Evolutionary conservation across 2,113 vertebrate species (phyloP).

Genomic region (Nothobranchius furzeri): DNA sequence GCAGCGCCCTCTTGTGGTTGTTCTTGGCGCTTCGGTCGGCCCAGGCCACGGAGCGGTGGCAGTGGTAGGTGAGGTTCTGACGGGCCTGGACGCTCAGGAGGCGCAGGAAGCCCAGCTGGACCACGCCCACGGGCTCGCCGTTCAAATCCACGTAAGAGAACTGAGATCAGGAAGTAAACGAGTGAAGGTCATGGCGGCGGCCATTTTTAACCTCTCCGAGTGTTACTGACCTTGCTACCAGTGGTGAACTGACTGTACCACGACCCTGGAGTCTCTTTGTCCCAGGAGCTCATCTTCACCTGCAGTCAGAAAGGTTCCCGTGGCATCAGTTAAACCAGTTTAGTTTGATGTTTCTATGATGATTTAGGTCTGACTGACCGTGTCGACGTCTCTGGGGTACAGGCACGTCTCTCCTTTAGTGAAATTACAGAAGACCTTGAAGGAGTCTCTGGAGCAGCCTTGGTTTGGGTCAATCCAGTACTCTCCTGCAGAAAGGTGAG

Average conservation of each 20-base stretch:
- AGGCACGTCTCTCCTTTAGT: conserved; percentile 87
- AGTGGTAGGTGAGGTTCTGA: conserved; percentile 89
- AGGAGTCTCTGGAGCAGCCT: conserved; percentile 88
- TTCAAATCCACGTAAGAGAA: conserved; percentile 86
- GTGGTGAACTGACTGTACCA: conserved; percentile 85
- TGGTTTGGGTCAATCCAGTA: conserved; percentile 94
- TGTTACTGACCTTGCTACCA: conserved; percentile 79
- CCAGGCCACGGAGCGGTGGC: conserved; percentile 82
- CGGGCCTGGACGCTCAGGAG: conserved; percentile 86
- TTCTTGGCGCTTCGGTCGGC: conserved; percentile 68
- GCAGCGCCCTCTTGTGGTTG: conserved; percentile 78
- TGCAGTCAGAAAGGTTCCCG: conserved; percentile 44
- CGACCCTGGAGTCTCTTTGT: conserved; percentile 74
- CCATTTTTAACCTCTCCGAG: too few species aligned
- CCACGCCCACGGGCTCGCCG: conserved; percentile 83
- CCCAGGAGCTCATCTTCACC: conserved; percentile 83
- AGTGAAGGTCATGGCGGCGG: too few species aligned
- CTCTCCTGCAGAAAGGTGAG: conserved; percentile 76
- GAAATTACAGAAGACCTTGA: conserved; percentile 93
- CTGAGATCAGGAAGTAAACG: conserved; percentile 58
- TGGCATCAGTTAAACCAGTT: not conserved
- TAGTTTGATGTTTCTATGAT: not conserved
- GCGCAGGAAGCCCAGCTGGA: conserved; percentile 92
- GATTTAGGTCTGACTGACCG: conserved; percentile 62
- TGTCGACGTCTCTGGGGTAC: conserved; percentile 76